Evolutionary conservation across 2,888 invertebrate species (phyloP).

Genomic region (Trachelus iudaicus): DNA sequence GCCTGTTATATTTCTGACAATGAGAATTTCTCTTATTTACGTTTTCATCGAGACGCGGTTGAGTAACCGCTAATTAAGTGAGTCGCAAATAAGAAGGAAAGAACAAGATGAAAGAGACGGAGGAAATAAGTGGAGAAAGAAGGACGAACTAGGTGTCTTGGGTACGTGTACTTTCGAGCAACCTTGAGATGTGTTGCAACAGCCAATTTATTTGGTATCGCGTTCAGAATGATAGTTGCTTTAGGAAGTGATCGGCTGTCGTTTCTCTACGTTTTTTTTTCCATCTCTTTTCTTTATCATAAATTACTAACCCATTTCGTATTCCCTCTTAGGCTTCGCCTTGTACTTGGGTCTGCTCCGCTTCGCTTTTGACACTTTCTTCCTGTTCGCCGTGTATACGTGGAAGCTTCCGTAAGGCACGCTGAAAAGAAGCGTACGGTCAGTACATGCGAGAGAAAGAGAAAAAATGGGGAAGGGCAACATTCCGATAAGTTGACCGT

Average conservation of each 20-base stretch:
- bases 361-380: neutral
- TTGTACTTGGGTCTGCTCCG: neutral
- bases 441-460: no score
- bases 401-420: no score
- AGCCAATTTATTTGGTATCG: neutral
- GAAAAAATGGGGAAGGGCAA: no score
- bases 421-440: no score
- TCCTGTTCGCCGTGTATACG: neutral
- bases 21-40: constrained; percentile 28
- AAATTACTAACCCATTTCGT: neutral
- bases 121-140: no score
- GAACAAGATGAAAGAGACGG: neutral
- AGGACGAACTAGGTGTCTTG: no score
- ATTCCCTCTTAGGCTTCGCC: neutral
- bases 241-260: neutral
- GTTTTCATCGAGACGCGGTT: constrained; percentile 18
- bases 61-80: constrained; percentile 24
- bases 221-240: neutral
- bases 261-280: neutral
- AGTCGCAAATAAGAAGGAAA: neutral
- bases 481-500: no score
- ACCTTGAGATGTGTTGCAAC: neutral
- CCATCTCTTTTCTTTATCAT: neutral
- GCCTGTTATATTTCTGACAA: neutral
- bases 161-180: no score